phyloP scores from a whole-genome alignment of 2,797 vertebrate genomes.

The Centropyge bicolor region DNA sequence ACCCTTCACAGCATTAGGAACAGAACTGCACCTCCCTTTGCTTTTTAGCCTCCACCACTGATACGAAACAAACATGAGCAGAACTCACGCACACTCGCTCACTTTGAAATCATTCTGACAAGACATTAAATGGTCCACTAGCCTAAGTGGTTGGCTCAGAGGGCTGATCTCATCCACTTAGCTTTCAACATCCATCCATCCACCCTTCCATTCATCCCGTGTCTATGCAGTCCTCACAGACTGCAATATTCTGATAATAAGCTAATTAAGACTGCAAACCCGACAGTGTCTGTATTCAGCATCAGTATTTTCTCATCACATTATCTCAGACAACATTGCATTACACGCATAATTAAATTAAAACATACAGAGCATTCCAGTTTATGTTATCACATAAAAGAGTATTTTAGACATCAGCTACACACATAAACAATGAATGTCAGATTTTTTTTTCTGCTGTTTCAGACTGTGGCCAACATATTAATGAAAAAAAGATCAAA shows the following conservation, averaged over 20 bases:
- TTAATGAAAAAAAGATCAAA: neutral
- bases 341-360: neutral
- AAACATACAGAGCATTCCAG: too few species aligned
- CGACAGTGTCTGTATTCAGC: neutral
- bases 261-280: neutral
- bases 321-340: neutral
- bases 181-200: slow-evolving; percentile 27
- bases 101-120: slow-evolving; percentile 31
- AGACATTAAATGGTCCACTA: slow-evolving; percentile 38
- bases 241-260: neutral
- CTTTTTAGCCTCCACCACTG: slow-evolving; percentile 7
- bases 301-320: neutral
- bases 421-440: too few species aligned
- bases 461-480: too few species aligned
- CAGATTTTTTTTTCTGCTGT: too few species aligned
- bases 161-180: slow-evolving; percentile 43
- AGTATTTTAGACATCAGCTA: neutral
- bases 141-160: slow-evolving; percentile 44
- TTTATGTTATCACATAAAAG: neutral
- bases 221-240: neutral
- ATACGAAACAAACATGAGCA: slow-evolving; percentile 8
- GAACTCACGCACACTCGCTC: neutral
- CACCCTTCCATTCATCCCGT: neutral
- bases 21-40: slow-evolving; percentile 1
- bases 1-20: slow-evolving; percentile 10